Conservation (phyloP, 2,888 invertebrate genomes). For the Lysandra bellargus region DNA sequence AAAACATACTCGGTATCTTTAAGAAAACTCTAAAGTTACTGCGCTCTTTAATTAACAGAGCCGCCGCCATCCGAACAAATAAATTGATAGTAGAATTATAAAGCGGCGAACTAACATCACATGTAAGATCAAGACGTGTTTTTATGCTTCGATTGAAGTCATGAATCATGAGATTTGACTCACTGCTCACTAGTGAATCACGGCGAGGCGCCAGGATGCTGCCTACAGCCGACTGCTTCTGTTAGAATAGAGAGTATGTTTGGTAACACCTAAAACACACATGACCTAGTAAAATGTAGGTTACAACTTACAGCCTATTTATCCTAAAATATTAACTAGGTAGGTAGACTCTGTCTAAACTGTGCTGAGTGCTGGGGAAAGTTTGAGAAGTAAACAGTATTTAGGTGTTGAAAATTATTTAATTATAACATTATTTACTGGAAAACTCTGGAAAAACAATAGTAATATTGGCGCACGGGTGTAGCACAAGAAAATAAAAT, state of each 20-base stretch:
- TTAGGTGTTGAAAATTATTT: too few species aligned
- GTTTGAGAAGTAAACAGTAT: too few species aligned
- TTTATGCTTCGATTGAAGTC: slow-evolving; percentile 17
- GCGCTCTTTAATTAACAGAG: neutral
- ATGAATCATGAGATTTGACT: slow-evolving; percentile 29
- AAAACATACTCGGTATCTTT: neutral
- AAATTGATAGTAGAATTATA: neutral
- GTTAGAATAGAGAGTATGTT: neutral
- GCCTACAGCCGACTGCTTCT: neutral
- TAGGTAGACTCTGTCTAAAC: too few species aligned
- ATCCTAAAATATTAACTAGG: neutral
- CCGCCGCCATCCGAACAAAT: neutral
- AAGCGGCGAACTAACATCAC: slow-evolving; percentile 2
- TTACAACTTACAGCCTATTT: neutral
- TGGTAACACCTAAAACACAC: neutral
- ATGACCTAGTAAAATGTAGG: neutral
- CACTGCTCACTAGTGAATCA: slow-evolving; percentile 15
- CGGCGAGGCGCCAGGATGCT: slow-evolving; percentile 19
- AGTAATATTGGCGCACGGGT: too few species aligned
- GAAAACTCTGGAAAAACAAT: too few species aligned
- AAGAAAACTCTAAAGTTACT: neutral
- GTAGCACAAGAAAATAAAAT: too few species aligned
- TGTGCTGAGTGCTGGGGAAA: too few species aligned
- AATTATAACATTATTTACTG: too few species aligned
- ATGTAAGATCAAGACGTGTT: slow-evolving; percentile 2